phyloP scores from a whole-genome alignment of 2,797 vertebrate genomes.

The Eurystomus glaucurus region DNA sequence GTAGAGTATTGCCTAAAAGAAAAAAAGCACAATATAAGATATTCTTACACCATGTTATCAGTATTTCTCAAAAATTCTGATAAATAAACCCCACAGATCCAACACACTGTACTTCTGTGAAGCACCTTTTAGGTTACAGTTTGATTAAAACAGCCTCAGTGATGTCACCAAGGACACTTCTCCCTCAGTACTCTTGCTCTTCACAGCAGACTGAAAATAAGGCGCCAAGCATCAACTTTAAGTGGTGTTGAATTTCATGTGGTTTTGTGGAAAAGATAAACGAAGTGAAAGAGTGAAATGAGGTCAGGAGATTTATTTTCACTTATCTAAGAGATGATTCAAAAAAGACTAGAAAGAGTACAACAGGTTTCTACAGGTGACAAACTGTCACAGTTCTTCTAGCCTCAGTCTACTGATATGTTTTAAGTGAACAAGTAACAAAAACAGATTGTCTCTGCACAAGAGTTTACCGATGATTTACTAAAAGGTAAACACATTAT shows the following conservation, averaged over 20 bases:
- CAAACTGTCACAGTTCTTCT: background rate
- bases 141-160: background rate
- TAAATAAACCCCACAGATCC: background rate
- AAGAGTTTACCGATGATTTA: constrained; percentile 22
- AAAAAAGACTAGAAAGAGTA: background rate
- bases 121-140: background rate
- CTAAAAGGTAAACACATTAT: constrained; percentile 43
- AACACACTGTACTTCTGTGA: background rate
- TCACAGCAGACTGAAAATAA: background rate
- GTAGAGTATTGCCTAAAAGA: background rate
- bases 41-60: background rate
- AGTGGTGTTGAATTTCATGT: background rate
- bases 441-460: background rate
- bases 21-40: background rate
- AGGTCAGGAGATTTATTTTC: constrained; percentile 1
- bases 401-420: background rate
- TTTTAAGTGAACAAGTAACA: constrained; percentile 18
- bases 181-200: background rate
- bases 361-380: background rate
- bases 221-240: background rate
- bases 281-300: background rate
- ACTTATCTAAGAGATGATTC: background rate
- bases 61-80: background rate
- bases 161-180: background rate
- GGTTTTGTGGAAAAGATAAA: background rate